Evolutionary conservation across 2,888 invertebrate species (phyloP).

Genomic region (Eupithecia inturbata): DNA sequence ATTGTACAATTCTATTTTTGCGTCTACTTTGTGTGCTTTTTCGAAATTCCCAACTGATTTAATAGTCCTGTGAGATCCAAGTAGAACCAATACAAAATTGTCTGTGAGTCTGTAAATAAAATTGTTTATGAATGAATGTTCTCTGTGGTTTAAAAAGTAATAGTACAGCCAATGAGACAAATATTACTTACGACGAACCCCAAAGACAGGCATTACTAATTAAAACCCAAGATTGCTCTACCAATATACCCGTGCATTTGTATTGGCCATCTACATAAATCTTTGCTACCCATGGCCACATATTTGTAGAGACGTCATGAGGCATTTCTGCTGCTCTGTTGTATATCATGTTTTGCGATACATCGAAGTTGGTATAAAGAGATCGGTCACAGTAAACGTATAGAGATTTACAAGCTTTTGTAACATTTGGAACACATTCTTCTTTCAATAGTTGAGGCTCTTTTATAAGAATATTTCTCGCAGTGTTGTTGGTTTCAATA

Average conservation of each 20-base stretch:
- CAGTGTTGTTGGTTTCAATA: constrained; percentile 49
- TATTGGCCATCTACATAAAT: constrained; percentile 88
- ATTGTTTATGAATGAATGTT: constrained; percentile 17
- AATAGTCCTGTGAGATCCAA: constrained; percentile 87
- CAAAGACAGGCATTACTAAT: constrained; percentile 83
- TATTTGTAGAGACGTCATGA: constrained; percentile 41
- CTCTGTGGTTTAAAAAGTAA: neutral
- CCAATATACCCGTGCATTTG: constrained; percentile 87
- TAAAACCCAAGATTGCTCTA: constrained; percentile 88
- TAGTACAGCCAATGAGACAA: neutral
- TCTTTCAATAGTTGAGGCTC: constrained; percentile 73
- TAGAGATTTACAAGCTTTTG: constrained; percentile 80
- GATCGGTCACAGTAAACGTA: constrained; percentile 82
- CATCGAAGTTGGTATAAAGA: constrained; percentile 67
- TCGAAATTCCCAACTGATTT: constrained; percentile 87
- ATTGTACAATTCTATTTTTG: constrained; percentile 81
- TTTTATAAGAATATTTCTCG: constrained; percentile 60
- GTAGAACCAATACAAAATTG: constrained; percentile 85
- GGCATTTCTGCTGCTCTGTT: constrained; percentile 49
- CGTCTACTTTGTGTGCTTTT: constrained; percentile 86
- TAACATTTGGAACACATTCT: constrained; percentile 74
- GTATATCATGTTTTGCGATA: constrained; percentile 55
- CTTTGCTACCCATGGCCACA: constrained; percentile 90
- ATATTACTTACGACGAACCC: constrained; percentile 49
- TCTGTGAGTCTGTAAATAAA: constrained; percentile 73